These are phyloP conservation scores for Palythoa caribaeorum DNA, from an alignment of 92 coral and sea anemone genomes.

Conservation along the genomic window DNA sequence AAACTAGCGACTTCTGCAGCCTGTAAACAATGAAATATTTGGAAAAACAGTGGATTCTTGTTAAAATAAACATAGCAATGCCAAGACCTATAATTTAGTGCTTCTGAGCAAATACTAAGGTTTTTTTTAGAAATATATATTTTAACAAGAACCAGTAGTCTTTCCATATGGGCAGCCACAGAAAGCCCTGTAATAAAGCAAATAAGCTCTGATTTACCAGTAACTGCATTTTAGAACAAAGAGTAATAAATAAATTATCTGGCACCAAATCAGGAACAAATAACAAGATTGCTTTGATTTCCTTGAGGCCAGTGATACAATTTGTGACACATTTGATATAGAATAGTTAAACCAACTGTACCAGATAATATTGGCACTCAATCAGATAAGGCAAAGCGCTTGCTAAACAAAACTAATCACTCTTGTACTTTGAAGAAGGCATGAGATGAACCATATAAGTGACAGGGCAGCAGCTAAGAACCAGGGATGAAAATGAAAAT, in stretches of 20 bases:
- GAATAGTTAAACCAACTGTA: neutral
- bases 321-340: neutral
- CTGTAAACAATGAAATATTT: neutral
- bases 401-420: slow-evolving; percentile 53
- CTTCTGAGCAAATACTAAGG: neutral
- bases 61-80: neutral
- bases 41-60: slow-evolving; percentile 30
- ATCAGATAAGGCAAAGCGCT: slow-evolving; percentile 63
- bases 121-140: neutral
- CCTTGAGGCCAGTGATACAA: too few relatives aligned
- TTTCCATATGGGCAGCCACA: slow-evolving; percentile 12
- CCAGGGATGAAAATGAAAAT: slow-evolving; percentile 31
- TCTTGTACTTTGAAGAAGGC: slow-evolving; percentile 68
- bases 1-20: slow-evolving; percentile 8
- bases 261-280: neutral
- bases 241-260: neutral
- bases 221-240: neutral
- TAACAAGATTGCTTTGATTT: neutral
- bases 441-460: slow-evolving; percentile 79
- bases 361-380: neutral
- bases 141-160: slow-evolving; percentile 19
- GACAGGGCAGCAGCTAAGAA: slow-evolving; percentile 62
- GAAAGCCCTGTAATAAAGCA: slow-evolving; percentile 21
- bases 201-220: slow-evolving; percentile 2
- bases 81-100: neutral